Base-by-base conservation (phyloP, 2,797 vertebrate genomes). In the Oreortyx pictus region DNA sequence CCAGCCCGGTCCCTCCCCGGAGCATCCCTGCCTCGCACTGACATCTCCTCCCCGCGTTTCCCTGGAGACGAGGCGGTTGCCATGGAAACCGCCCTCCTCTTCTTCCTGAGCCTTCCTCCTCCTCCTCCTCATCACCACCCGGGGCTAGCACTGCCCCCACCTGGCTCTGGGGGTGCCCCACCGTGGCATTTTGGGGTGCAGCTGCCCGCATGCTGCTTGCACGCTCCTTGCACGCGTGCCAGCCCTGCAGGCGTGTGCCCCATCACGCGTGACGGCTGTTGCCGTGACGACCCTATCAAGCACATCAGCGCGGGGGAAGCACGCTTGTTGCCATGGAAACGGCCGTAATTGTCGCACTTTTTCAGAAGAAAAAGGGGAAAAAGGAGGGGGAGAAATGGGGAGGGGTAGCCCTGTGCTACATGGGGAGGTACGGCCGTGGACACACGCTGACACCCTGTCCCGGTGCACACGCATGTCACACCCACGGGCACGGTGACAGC, bases 21-120 rank as follows among this genome's bases (percentile, higher is more conserved):
- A 95, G 90, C 92, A 97, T 97, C 98, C 98, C 97, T 94, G 96
- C 97, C 97, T 98, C 97, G 97, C 96, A 88, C 98, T 98, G 90
- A 93, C 89, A 95, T 90, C 47, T 92, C 92, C 82, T 95, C 76
- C 85, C 61, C 20, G 96, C 49, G 98, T 98, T 98, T 98, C 98
- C 98, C 98, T 98, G 98, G 98, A 98, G 98, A 99, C 95, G 97
- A 98, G 98, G 97, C 92, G 93, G 98, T 99, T 98, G 98, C 98
- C 97, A 98, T 98, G 97, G 98, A 98, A 99, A 99, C 98, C 57
- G 95, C 94, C 93, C 84, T 92, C 86, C 84, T 92, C 83, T 92
- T 82, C 65, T 94, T 73, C 90, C 47, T 82, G 75, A 66, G 37
- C 90, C 93, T 91, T 94, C 94, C 65, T 95, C 95, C 93, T 94